These are phyloP conservation scores for Hypanus sabinus DNA, from an alignment of 2,113 vertebrate species.

Conservation along the genomic window DNA sequence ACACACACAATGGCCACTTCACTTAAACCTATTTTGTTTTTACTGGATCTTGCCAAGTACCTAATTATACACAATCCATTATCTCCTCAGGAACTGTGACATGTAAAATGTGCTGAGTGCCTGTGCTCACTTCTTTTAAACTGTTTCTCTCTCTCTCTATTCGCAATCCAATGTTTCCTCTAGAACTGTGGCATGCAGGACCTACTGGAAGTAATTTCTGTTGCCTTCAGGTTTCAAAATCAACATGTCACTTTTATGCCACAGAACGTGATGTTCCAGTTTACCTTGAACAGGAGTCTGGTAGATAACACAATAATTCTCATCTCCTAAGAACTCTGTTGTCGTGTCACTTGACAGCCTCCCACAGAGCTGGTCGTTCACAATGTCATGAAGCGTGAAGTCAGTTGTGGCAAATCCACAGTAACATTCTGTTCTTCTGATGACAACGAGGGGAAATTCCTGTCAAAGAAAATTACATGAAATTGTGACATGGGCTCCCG, in stretches of 20 bases:
- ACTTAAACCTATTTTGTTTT: too few relatives aligned
- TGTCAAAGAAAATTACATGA: conserved; percentile 42
- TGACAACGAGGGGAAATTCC: conserved; percentile 81
- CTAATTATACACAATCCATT: too few relatives aligned
- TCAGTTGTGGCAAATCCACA: conserved; percentile 68
- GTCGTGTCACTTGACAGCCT: conserved; percentile 35
- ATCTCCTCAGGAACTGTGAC: too few relatives aligned
- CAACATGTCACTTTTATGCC: not conserved
- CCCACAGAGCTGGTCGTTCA: conserved; percentile 55
- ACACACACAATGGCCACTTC: too few relatives aligned
- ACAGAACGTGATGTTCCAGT: not conserved
- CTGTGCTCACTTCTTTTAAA: too few relatives aligned
- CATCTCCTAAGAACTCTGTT: conserved; percentile 27
- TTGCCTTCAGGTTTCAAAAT: not conserved
- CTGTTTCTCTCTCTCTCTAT: too few relatives aligned
- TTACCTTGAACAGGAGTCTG: conserved; percentile 87
- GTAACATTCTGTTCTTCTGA: conserved; percentile 67
- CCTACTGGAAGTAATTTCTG: not conserved
- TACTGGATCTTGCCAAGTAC: too few relatives aligned
- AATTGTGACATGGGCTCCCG: not conserved
- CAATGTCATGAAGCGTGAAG: conserved; percentile 58
- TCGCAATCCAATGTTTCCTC: too few relatives aligned
- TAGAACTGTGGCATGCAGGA: not conserved
- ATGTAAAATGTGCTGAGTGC: too few relatives aligned
- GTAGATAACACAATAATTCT: conserved; percentile 67